Percentiles rank a stretch among this genome's conserved stretches.
Conservation (phyloP, 2,888 invertebrate genomes). For the Dryococelus australis region DNA sequence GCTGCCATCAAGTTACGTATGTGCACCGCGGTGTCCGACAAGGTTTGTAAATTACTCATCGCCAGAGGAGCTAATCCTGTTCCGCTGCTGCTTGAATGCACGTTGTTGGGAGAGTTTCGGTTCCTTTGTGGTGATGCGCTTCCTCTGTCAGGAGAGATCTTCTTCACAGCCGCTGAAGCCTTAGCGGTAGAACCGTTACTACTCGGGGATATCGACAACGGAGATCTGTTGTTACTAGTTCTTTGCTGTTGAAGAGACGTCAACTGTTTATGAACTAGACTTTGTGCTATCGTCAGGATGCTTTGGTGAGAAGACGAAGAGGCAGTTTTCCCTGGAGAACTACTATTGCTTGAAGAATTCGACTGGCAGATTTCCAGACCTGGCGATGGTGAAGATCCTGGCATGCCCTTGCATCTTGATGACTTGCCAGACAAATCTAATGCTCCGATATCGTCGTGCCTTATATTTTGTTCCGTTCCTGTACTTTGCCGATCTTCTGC, state of each 20-base stretch:
- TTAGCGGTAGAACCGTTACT: slow-evolving; percentile 24
- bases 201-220: slow-evolving; percentile 21
- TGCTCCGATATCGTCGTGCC: slow-evolving; percentile 62
- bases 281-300: slow-evolving; percentile 48
- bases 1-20: slow-evolving; percentile 53
- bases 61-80: slow-evolving; percentile 41
- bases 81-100: not conserved
- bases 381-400: slow-evolving; percentile 26
- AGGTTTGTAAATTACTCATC: slow-evolving; percentile 65
- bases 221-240: slow-evolving; percentile 22
- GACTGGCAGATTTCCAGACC: slow-evolving; percentile 13
- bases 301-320: slow-evolving; percentile 39
- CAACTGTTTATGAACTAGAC: slow-evolving; percentile 48
- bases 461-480: slow-evolving; percentile 46
- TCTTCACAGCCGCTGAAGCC: not conserved
- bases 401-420: slow-evolving; percentile 46
- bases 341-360: not conserved
- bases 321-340: not conserved
- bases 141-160: not conserved
- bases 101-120: not conserved
- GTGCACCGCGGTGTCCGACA: slow-evolving; percentile 56
- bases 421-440: slow-evolving; percentile 63
- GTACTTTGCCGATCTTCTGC: not conserved
- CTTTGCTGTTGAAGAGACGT: slow-evolving; percentile 38
- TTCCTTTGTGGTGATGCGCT: slow-evolving; percentile 5